phyloP scores from a whole-genome alignment of 2,888 invertebrate genomes.

The Dryocosmus kuriphilus region DNA sequence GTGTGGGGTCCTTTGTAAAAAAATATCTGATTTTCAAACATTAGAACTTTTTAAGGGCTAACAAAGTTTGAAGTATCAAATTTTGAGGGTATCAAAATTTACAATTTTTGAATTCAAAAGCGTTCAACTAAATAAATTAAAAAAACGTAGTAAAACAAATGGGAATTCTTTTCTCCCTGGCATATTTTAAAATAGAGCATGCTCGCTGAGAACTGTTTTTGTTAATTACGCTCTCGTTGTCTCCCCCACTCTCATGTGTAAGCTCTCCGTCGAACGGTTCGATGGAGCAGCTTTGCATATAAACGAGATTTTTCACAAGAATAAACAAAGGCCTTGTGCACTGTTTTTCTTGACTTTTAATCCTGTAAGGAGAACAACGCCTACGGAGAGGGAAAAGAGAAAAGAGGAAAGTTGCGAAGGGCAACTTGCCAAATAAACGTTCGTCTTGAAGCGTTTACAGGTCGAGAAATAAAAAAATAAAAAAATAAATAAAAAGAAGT shows the following conservation, averaged over 20 bases:
- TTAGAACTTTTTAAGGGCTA: too few species aligned
- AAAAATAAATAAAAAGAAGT: background rate
- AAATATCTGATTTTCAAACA: too few species aligned
- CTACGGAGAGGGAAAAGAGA: background rate
- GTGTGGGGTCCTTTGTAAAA: too few species aligned
- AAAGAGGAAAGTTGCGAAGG: conserved; percentile 1
- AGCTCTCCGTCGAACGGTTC: conserved; percentile 28
- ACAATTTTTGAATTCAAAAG: background rate
- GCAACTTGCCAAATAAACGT: conserved; percentile 36
- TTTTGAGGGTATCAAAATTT: background rate
- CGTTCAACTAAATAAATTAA: background rate
- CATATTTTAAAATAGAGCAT: conserved; percentile 7
- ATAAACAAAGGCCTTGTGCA: conserved; percentile 53
- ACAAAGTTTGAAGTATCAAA: background rate
- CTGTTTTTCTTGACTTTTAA: conserved; percentile 36
- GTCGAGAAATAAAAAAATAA: background rate
- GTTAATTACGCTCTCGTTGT: conserved; percentile 48
- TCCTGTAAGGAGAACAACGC: conserved; percentile 14
- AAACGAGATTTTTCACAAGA: conserved; percentile 61
- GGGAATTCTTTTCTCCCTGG: background rate
- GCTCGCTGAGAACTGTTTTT: conserved; percentile 48
- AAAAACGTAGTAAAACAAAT: background rate
- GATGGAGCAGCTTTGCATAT: conserved; percentile 57
- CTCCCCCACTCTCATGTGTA: conserved; percentile 30
- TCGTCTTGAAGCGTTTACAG: conserved; percentile 23